Evolutionary conservation across 2,113 vertebrate species (phyloP).

Genomic region (Spheniscus mendiculus): DNA sequence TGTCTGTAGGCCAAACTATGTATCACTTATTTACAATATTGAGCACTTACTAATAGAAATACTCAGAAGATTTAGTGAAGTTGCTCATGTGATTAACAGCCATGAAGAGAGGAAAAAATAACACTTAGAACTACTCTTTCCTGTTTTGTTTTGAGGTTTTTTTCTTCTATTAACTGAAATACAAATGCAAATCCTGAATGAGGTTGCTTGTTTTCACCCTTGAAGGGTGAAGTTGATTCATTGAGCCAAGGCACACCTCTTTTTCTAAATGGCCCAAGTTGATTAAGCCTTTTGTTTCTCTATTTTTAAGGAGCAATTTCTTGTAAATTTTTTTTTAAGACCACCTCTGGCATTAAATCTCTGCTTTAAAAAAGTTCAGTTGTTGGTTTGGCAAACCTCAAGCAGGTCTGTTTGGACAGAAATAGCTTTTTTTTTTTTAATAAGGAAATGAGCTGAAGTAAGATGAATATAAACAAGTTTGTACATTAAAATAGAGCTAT

Average conservation of each 20-base stretch:
- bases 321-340: background rate
- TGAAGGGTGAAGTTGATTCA: background rate
- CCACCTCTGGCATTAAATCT: background rate
- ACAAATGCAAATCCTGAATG: background rate
- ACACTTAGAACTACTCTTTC: background rate
- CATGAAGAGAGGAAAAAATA: background rate
- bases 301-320: background rate
- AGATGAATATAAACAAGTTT: background rate
- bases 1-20: background rate
- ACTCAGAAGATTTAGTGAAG: background rate
- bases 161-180: background rate
- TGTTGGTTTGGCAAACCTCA: conserved; percentile 13
- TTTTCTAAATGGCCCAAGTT: background rate
- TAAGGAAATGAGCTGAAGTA: conserved; percentile 1
- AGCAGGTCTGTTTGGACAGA: background rate
- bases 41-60: background rate
- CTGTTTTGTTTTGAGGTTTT: background rate
- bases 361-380: background rate
- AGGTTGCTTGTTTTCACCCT: background rate
- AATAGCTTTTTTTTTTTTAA: background rate
- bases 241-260: background rate
- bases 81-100: background rate
- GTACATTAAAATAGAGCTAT: background rate
- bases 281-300: background rate
- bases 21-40: background rate